Evolutionary conservation across 2,113 vertebrate genomes (phyloP), one percentile per base, ranked within the genome.

Genomic region (Triplophysa dalaica): DNA sequence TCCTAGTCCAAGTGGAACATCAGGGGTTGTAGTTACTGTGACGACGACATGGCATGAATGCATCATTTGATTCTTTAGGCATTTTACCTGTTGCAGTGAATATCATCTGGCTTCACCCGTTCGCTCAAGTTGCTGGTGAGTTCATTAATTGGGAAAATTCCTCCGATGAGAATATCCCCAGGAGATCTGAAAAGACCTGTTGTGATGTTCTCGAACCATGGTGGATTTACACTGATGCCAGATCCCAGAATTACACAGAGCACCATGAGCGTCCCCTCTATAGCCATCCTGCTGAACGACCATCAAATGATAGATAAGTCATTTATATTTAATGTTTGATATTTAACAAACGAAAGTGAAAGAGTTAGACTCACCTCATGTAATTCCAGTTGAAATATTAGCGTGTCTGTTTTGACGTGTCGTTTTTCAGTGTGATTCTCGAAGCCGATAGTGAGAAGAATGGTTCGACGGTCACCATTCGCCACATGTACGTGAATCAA

Each of bases 161-260:
- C 96, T 0, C 97, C 97, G 0, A 98, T 82, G 62, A 94, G n/a
- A 0, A 94, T 93, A 81, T 97, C 93, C 0, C 97, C 96, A 0
- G 87, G 60, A 12, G 88, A 83, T 1, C 19, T 85, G 72, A 97
- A 93, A 81, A 95, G 92, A 16, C 17, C 81, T 66, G 88, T 93
- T 77, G 56, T 83, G 66, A 77, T 89, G 75, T 75, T 88, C 0
- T 58, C 8, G 80, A 82, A 91, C 91, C 83, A 89, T 2, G 4
- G 17, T n/a, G 90, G 86, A 76, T 22, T 77, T 4, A 3, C 21
- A 8, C 69, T 48, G 50, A 21, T 65, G 64, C 83, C 65, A 41
- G 73, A 70, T n/a, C 33, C 74, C 1, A 89, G 58, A 6, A 33
- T 13, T 29, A 72, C 86, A 67, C 70, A 85, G 41, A 92, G 77